Conservation (phyloP, 2,888 invertebrate genomes). For the Drosophila kokeensis region DNA sequence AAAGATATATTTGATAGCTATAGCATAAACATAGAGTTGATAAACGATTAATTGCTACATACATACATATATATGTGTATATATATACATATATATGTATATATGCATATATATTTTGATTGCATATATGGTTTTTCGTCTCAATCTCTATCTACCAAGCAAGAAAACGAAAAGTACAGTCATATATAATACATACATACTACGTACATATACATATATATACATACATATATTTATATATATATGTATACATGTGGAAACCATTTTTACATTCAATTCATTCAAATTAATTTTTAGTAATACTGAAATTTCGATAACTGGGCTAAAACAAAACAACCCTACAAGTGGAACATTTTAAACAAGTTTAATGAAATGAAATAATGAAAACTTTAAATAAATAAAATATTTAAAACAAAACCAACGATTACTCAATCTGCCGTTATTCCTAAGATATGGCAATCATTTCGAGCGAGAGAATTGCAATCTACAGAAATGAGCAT, state of each 20-base stretch:
- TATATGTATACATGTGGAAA: constrained; percentile 58
- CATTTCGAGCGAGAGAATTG: constrained; percentile 10
- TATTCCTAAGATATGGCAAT: not conserved
- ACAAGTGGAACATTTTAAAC: constrained; percentile 40
- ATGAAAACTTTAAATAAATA: constrained; percentile 79
- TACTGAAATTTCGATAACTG: constrained; percentile 67
- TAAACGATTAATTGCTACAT: constrained; percentile 69
- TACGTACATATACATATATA: constrained; percentile 21
- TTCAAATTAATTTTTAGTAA: constrained; percentile 78
- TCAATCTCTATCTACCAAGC: constrained; percentile 57
- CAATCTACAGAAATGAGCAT: not conserved
- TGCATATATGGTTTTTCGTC: constrained; percentile 75
- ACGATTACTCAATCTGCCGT: constrained; percentile 12
- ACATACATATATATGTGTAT: constrained; percentile 59
- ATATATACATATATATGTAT: constrained; percentile 50
- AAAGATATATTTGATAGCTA: constrained; percentile 75
- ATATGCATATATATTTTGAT: constrained; percentile 63
- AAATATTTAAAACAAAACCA: constrained; percentile 69
- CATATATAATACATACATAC: constrained; percentile 43
- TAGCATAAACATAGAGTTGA: constrained; percentile 72
- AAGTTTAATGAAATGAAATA: constrained; percentile 68
- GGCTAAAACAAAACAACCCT: constrained; percentile 39
- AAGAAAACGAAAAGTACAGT: constrained; percentile 49
- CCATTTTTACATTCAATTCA: constrained; percentile 76
- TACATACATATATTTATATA: constrained; percentile 22